These are phyloP conservation scores for Anagyrus pseudococci DNA, from an alignment of 2,888 invertebrate genomes.

Conservation along the genomic window DNA sequence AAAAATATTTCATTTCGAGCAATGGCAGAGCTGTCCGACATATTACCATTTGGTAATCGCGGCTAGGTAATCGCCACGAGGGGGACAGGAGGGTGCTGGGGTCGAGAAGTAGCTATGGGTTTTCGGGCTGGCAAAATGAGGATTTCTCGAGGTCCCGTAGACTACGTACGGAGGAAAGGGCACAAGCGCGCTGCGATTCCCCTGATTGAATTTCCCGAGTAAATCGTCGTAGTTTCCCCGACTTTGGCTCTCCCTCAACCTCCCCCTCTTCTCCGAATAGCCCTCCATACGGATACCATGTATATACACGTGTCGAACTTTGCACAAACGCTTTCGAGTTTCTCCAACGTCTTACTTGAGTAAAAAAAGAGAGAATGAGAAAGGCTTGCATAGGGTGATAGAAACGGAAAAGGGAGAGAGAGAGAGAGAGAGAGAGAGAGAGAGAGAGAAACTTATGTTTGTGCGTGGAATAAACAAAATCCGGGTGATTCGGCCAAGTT, in stretches of 20 bases:
- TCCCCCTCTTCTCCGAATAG: no score
- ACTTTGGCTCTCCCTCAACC: no score
- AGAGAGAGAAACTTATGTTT: background rate
- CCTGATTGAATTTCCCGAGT: slow-evolving; percentile 32
- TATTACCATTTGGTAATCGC: no score
- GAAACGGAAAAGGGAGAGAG: background rate
- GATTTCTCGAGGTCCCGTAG: slow-evolving; percentile 12
- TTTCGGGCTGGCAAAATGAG: slow-evolving; percentile 17
- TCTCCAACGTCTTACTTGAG: background rate
- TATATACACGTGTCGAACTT: background rate
- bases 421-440: background rate
- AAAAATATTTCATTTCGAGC: slow-evolving; percentile 9
- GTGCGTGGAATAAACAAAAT: no score
- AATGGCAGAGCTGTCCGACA: no score
- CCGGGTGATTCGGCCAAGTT: no score
- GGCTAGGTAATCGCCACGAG: slow-evolving; percentile 7
- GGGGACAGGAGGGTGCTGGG: background rate
- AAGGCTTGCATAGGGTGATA: background rate
- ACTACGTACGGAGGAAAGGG: background rate
- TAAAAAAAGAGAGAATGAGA: background rate
- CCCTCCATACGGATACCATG: background rate
- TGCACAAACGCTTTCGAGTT: no score
- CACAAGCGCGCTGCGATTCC: background rate
- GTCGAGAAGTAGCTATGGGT: slow-evolving; percentile 21
- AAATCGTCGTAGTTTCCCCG: slow-evolving; percentile 28